A percentile compares a stretch with the other conserved stretches of the same genome.
phyloP scores from a whole-genome alignment of 53 echinoderm and acorn worm genomes.

The Zoroaster sp. region DNA sequence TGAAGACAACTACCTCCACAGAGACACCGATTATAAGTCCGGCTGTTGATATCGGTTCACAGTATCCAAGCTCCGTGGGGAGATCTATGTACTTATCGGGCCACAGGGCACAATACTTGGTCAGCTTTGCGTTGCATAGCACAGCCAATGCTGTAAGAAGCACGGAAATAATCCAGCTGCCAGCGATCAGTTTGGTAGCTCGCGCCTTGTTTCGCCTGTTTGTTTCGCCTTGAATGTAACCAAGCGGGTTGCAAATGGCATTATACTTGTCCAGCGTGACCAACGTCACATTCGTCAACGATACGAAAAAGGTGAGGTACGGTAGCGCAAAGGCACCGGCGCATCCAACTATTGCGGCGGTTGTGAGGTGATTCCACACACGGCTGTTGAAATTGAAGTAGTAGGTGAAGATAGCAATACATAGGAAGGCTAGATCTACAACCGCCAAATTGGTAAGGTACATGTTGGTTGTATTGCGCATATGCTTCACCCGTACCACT shows the following conservation, averaged over 20 bases:
- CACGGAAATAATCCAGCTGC: slow-evolving; percentile 30
- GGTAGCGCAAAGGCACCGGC: slow-evolving; percentile 21
- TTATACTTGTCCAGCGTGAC: slow-evolving; percentile 41
- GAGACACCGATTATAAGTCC: slow-evolving; percentile 26
- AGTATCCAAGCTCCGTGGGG: slow-evolving; percentile 3
- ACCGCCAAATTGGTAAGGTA: slow-evolving; percentile 53
- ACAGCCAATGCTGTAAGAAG: slow-evolving; percentile 10
- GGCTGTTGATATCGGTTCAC: neutral
- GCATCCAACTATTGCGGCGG: slow-evolving; percentile 8
- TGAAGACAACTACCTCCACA: slow-evolving; percentile 7
- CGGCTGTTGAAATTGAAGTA: slow-evolving; percentile 35
- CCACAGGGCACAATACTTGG: slow-evolving; percentile 23
- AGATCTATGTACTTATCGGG: slow-evolving; percentile 10
- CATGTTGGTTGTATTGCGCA: slow-evolving; percentile 55
- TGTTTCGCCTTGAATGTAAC: slow-evolving; percentile 18
- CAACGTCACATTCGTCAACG: slow-evolving; percentile 40
- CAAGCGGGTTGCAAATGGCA: slow-evolving; percentile 47
- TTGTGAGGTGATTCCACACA: neutral
- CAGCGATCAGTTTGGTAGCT: neutral
- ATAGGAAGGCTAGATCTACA: slow-evolving; percentile 31
- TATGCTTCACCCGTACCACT: slow-evolving; percentile 9
- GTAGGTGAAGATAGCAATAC: slow-evolving; percentile 21
- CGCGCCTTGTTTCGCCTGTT: neutral
- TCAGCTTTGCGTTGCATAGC: slow-evolving; percentile 4
- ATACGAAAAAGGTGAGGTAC: slow-evolving; percentile 48